Percentiles rank a stretch among this genome's conserved stretches.
Evolutionary conservation across 2,113 vertebrate species (phyloP).

Genomic region (Urocolius indicus): DNA sequence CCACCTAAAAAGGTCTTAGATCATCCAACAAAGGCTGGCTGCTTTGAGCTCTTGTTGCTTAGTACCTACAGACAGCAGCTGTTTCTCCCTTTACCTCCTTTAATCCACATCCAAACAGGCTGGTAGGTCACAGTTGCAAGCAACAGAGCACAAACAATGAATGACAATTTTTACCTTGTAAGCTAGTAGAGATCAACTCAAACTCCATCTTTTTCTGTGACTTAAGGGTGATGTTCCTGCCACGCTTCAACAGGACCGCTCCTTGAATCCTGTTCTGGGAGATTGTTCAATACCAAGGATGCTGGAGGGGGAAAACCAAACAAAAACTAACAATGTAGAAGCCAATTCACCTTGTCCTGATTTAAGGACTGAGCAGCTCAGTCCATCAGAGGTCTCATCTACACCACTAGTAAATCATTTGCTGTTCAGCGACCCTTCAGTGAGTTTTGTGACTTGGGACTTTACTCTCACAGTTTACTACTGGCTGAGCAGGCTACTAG

Average conservation of each 20-base stretch:
- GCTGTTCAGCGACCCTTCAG: neutral
- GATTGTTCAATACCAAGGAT: neutral
- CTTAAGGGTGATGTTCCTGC: neutral
- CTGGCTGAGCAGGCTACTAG: neutral
- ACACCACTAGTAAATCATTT: neutral
- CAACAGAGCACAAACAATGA: neutral
- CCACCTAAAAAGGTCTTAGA: neutral
- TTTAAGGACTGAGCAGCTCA: neutral
- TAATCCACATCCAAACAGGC: neutral
- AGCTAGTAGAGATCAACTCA: neutral
- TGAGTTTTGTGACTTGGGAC: neutral
- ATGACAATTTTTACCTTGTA: neutral
- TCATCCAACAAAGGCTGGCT: constrained; percentile 37
- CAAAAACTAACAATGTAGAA: neutral
- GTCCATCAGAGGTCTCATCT: neutral
- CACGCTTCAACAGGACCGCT: neutral
- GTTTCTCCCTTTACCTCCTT: constrained; percentile 13
- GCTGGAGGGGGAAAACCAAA: neutral
- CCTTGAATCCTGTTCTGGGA: neutral
- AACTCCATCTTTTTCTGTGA: neutral
- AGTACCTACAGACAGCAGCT: constrained; percentile 21
- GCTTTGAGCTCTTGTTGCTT: constrained; percentile 55
- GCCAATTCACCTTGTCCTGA: neutral
- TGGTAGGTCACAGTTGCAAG: neutral
- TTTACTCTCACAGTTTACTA: neutral